These are phyloP conservation scores for Tauraco hartlaubi DNA, from an alignment of 2,797 vertebrate species.

Conservation along the genomic window DNA sequence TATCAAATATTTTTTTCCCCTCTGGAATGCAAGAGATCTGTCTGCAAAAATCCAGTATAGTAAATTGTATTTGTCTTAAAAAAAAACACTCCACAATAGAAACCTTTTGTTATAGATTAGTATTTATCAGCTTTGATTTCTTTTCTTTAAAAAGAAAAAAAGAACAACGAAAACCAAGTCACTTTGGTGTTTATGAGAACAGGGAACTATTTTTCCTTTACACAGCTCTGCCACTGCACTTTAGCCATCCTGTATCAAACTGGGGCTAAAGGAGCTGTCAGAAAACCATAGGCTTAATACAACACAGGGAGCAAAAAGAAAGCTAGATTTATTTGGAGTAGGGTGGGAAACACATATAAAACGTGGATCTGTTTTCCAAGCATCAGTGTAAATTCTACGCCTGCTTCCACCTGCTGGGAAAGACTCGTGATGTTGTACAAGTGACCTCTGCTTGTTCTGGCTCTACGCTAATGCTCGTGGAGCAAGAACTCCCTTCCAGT, in stretches of 20 bases:
- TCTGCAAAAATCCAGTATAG: not conserved
- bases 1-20: not conserved
- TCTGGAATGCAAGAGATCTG: conserved; percentile 11
- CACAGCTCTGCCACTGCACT: not conserved
- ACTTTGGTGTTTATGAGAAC: conserved; percentile 35
- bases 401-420: not conserved
- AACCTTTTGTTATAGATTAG: not conserved
- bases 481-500: not conserved
- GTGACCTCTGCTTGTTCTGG: not conserved
- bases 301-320: not conserved
- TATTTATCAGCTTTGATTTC: not conserved
- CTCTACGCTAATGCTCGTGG: not conserved
- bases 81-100: not conserved
- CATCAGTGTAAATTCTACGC: not conserved
- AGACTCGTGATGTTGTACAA: not conserved
- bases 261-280: not conserved
- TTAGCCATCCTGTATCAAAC: not conserved
- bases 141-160: not conserved
- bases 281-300: not conserved
- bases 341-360: not conserved
- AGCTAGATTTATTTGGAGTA: not conserved
- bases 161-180: not conserved
- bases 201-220: not conserved
- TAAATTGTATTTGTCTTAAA: not conserved
- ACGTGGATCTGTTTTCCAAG: not conserved